phyloP scores from a whole-genome alignment of 2,888 invertebrate species.

The Apantesis nais region DNA sequence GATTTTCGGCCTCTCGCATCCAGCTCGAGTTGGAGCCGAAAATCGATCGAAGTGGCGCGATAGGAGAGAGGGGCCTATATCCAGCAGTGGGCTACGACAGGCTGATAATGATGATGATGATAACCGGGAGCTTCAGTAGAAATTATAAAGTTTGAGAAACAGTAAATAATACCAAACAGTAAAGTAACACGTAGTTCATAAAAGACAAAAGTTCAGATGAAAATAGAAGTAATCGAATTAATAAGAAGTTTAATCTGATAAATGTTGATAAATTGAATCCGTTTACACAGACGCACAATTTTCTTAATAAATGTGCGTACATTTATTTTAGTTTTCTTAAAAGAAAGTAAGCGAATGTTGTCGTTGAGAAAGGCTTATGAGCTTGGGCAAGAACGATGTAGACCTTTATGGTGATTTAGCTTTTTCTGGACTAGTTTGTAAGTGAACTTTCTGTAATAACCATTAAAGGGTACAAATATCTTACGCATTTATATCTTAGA shows the following conservation, averaged over 20 bases:
- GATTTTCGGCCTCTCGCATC: too few relatives aligned
- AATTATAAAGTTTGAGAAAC: neutral
- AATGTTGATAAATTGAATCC: conserved; percentile 9
- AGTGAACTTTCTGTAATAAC: conserved; percentile 14
- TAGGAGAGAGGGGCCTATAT: too few relatives aligned
- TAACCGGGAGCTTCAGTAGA: neutral
- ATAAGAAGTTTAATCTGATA: neutral
- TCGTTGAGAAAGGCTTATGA: conserved; percentile 4
- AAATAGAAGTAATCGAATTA: conserved; percentile 5
- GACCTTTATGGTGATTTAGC: conserved; percentile 1
- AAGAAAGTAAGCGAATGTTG: neutral
- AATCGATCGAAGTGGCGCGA: too few relatives aligned
- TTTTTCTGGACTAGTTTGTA: conserved; percentile 7
- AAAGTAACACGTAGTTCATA: neutral
- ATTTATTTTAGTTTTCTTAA: conserved; percentile 2
- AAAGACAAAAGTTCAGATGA: neutral
- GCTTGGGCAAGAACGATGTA: conserved; percentile 11
- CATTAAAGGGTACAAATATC: conserved; percentile 10
- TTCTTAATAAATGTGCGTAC: conserved; percentile 4
- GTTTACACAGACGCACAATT: conserved; percentile 1
- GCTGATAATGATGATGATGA: too few relatives aligned
- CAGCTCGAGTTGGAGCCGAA: too few relatives aligned
- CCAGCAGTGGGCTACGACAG: too few relatives aligned
- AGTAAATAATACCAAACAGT: neutral
- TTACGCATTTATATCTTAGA: neutral